Evolutionary conservation across 2,113 vertebrate species (phyloP).

Genomic region (Lampris incognitus): DNA sequence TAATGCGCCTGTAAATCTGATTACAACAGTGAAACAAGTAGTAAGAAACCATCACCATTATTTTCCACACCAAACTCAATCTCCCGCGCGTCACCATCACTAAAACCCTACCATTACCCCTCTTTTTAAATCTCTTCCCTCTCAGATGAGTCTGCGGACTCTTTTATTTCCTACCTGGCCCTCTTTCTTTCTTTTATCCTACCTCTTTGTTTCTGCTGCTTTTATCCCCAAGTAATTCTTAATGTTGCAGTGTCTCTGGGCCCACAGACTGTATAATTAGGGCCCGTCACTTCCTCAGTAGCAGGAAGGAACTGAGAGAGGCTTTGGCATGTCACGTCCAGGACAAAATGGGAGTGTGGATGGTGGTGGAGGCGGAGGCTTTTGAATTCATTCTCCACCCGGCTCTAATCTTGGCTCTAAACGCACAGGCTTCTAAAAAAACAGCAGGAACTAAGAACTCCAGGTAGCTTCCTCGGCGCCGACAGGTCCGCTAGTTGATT

Average conservation of each 20-base stretch:
- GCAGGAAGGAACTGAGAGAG: slow-evolving; percentile 51
- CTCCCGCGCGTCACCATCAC: slow-evolving; percentile 29
- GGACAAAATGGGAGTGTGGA: slow-evolving; percentile 56
- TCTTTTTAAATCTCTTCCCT: slow-evolving; percentile 34
- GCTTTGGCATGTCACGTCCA: slow-evolving; percentile 53
- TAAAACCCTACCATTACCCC: slow-evolving; percentile 18
- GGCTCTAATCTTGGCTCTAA: slow-evolving; percentile 54
- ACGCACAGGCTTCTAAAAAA: slow-evolving; percentile 53
- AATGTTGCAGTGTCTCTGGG: slow-evolving; percentile 61
- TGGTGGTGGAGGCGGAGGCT: slow-evolving; percentile 42
- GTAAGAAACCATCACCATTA: slow-evolving; percentile 41
- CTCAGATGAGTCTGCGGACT: slow-evolving; percentile 15
- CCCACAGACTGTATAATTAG: slow-evolving; percentile 69
- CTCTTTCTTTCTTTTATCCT: slow-evolving; percentile 33
- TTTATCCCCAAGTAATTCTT: slow-evolving; percentile 66
- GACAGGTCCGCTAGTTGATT: slow-evolving; percentile 57
- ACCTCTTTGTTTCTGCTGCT: slow-evolving; percentile 51
- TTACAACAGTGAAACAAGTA: slow-evolving; percentile 49
- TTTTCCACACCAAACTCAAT: slow-evolving; percentile 36
- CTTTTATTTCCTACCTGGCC: slow-evolving; percentile 45
- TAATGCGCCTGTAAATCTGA: slow-evolving; percentile 52
- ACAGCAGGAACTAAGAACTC: slow-evolving; percentile 45
- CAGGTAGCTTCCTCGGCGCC: slow-evolving; percentile 30
- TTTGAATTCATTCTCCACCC: slow-evolving; percentile 60
- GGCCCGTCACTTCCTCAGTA: slow-evolving; percentile 63